phyloP scores from a whole-genome alignment of 2,797 vertebrate species.

The Meda fulgida region DNA sequence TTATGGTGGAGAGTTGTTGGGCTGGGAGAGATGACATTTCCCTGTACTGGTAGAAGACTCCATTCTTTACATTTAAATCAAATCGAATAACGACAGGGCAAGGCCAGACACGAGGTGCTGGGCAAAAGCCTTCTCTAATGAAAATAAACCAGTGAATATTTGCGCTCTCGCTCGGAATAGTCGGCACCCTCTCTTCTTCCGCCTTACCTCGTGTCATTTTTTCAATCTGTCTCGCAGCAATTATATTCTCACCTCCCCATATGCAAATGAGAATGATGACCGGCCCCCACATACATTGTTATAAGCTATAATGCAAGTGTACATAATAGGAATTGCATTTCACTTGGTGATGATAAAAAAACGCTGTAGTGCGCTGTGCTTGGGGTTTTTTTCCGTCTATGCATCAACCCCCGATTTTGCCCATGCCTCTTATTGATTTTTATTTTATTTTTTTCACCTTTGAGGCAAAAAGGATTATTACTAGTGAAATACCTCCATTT shows the following conservation, averaged over 20 bases:
- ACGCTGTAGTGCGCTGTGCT: constrained; percentile 20
- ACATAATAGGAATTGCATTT: constrained; percentile 51
- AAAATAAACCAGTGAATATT: constrained; percentile 70
- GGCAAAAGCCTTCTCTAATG: constrained; percentile 62
- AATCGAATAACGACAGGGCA: constrained; percentile 58
- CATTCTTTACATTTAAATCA: constrained; percentile 58
- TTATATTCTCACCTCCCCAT: constrained; percentile 59
- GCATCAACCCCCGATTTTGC: constrained; percentile 42
- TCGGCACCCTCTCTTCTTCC: constrained; percentile 16
- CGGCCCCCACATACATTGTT: constrained; percentile 3
- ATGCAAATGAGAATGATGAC: constrained; percentile 29
- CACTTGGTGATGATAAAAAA: constrained; percentile 47
- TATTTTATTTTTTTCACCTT: constrained; percentile 11
- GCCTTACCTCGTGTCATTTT: constrained; percentile 46
- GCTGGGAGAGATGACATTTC: constrained; percentile 33
- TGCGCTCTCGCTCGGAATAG: constrained; percentile 46
- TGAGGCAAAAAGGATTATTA: constrained; percentile 43
- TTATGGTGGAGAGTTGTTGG: constrained; percentile 55
- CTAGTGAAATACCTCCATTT: constrained; percentile 31
- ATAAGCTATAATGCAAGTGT: constrained; percentile 52
- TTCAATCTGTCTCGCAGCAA: constrained; percentile 56
- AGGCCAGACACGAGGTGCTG: constrained; percentile 35
- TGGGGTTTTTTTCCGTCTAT: constrained; percentile 26
- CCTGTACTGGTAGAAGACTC: constrained; percentile 11
- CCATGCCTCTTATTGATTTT: constrained; percentile 48